phyloP scores from a whole-genome alignment of 2,888 invertebrate genomes.

The Pherbina coryleti region DNA sequence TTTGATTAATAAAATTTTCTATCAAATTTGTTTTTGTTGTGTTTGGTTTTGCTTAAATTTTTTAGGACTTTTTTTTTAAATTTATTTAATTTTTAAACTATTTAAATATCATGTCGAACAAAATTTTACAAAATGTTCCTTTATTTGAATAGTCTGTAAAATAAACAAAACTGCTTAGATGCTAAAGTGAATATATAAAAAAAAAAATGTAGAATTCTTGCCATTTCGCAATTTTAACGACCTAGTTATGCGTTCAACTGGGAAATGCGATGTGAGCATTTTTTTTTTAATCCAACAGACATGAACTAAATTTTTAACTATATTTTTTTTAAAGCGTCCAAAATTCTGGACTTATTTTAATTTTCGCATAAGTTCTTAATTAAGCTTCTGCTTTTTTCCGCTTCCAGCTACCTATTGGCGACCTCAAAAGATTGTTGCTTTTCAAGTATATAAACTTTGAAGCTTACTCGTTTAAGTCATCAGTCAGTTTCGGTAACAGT shows the following conservation, averaged over 20 bases:
- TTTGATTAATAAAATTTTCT: no score
- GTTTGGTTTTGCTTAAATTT: no score
- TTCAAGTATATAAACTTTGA: conserved; percentile 51
- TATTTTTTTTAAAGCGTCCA: background rate
- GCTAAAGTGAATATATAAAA: background rate
- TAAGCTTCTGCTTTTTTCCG: background rate
- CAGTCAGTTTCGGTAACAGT: conserved; percentile 55
- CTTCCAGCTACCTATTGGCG: background rate
- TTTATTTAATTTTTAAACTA: no score
- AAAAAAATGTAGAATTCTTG: background rate
- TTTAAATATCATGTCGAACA: no score
- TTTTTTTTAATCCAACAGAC: background rate
- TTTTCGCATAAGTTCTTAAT: background rate
- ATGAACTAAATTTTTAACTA: background rate
- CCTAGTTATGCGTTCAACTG: background rate
- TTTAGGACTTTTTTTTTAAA: no score
- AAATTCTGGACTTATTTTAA: background rate
- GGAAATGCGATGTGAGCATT: conserved; percentile 5
- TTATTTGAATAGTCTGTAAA: no score
- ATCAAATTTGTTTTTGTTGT: no score
- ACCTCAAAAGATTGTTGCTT: background rate
- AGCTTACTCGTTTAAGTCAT: conserved; percentile 42
- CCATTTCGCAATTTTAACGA: background rate
- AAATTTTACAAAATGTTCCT: no score
- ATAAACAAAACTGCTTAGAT: no score